Evolutionary conservation across 2,888 invertebrate species (phyloP), one percentile per base, ranked within the genome.

Genomic region (Pheosia gnoma): DNA sequence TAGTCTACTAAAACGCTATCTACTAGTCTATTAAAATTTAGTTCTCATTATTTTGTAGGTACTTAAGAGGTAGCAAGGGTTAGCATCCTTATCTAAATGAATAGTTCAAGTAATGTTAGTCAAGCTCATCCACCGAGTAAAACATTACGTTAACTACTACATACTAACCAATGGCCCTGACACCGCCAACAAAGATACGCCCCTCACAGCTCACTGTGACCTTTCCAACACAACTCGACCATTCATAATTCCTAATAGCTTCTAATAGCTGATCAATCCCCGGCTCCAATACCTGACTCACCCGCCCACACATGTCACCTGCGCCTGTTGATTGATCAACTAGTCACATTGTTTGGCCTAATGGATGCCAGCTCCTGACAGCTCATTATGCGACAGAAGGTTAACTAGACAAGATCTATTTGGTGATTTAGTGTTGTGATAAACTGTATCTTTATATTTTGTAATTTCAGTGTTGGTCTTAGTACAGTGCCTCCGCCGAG

Each of bases 221-320:
- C 62, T 55, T 55, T 55, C 39, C 4, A 36, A 39, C 13, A 36
- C 39, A n/a, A n/a, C 55, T 55, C 39, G 55, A 55, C 39, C 55
- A 55, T 55, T 55, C 39, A 55, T 55, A 55, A 55, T 55, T 6
- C n/a, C 8, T 55, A 55, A 55, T 55, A 39, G n/a, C 55, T 36
- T 4, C 11, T 55, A 39, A 55, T 55, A 54, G 53, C 38, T 38
- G 37, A 3, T 11, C 55, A 39, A 55, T 39, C n/a, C n/a, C 39
- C 39, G 38, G 55, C 38, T 51, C 55, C 38, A 55, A 39, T 3
- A 25, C 56, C n/a, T 56, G 56, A 56, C 6, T 56, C 56, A 56
- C 41, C 25, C 57, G 57, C 57, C 57, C 36, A 57, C 57, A 39
- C 0, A 7, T 45, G 57, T 45, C 57, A 45, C 41, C 25, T 45